These are phyloP conservation scores for Exocentrus adspersus DNA, from an alignment of 2,888 invertebrate genomes.

Conservation along the genomic window DNA sequence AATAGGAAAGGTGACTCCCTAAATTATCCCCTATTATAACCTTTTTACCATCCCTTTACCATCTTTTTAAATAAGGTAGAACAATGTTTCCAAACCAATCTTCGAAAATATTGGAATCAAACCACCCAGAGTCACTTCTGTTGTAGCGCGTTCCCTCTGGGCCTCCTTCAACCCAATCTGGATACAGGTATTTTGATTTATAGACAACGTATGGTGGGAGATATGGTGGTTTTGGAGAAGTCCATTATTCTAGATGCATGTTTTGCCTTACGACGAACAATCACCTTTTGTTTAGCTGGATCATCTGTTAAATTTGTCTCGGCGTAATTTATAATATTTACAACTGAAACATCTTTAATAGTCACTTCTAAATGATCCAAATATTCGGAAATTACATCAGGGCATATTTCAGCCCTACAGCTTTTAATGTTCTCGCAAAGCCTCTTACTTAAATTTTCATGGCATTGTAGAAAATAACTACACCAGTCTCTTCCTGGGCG, in stretches of 20 bases:
- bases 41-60: slow-evolving; percentile 11
- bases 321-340: slow-evolving; percentile 54
- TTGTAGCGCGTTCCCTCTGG: background rate
- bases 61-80: background rate
- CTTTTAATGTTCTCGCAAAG: slow-evolving; percentile 32
- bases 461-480: slow-evolving; percentile 5
- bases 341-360: slow-evolving; percentile 35
- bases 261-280: background rate
- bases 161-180: background rate
- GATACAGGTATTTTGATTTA: background rate
- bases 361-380: slow-evolving; percentile 33
- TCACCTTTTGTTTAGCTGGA: slow-evolving; percentile 48
- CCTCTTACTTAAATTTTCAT: slow-evolving; percentile 26
- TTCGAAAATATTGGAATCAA: background rate
- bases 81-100: background rate
- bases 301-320: slow-evolving; percentile 56
- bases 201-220: background rate
- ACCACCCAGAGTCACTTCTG: background rate
- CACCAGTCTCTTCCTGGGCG: background rate
- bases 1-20: background rate
- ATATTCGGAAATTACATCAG: slow-evolving; percentile 29
- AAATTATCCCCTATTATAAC: slow-evolving; percentile 12
- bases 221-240: background rate
- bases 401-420: slow-evolving; percentile 19
- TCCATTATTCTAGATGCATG: slow-evolving; percentile 2